Conservation (phyloP, 2,113 vertebrate species). For the Dipodomys spectabilis region DNA sequence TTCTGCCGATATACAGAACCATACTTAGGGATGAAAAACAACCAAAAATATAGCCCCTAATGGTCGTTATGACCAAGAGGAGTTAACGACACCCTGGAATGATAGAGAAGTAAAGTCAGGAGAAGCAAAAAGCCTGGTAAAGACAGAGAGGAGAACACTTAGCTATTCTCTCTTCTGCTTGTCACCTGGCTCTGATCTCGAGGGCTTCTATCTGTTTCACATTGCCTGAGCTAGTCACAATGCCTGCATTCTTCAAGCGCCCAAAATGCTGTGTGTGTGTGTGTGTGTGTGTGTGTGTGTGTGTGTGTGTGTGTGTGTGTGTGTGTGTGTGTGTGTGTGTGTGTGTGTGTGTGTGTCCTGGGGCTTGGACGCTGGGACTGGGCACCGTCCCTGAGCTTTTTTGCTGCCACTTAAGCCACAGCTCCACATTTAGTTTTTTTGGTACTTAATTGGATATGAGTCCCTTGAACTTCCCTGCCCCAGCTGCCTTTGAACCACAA, state of each 20-base stretch:
- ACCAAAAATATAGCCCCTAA: background rate
- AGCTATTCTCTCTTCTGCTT: background rate
- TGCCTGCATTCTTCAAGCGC: background rate
- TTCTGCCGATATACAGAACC: background rate
- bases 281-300: too few relatives aligned
- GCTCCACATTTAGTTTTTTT: too few relatives aligned
- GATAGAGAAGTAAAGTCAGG: background rate
- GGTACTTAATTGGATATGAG: too few relatives aligned
- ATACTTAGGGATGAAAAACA: background rate
- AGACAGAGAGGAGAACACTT: background rate
- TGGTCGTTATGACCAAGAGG: background rate
- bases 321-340: too few relatives aligned
- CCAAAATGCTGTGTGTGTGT: too few relatives aligned
- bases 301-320: too few relatives aligned
- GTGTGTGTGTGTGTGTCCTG: too few relatives aligned
- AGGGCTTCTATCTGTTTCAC: background rate
- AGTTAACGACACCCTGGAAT: background rate
- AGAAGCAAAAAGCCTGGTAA: background rate
- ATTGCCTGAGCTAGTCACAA: background rate
- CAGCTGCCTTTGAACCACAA: too few relatives aligned
- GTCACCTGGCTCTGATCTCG: background rate
- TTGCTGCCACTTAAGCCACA: too few relatives aligned
- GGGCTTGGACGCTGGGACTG: too few relatives aligned
- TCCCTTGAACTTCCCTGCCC: too few relatives aligned
- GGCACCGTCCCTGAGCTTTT: too few relatives aligned